These are phyloP conservation scores for Rhynchophorus ferrugineus DNA, from an alignment of 1,140 invertebrate genomes.

Conservation along the genomic window DNA sequence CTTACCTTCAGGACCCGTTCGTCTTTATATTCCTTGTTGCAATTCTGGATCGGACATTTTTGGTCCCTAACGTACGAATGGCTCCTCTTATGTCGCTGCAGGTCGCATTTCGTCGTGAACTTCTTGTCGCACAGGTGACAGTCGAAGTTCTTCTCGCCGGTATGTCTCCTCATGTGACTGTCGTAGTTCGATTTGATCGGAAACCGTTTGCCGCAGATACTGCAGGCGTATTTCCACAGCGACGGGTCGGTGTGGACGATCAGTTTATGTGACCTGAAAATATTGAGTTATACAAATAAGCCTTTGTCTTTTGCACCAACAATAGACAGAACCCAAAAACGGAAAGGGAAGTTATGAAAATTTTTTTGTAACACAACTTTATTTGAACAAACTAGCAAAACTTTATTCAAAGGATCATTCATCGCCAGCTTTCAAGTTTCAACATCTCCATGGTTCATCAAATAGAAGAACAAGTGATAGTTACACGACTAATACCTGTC, in stretches of 20 bases:
- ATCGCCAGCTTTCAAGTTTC: too few species aligned
- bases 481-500: too few species aligned
- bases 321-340: too few species aligned
- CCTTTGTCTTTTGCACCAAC: too few species aligned
- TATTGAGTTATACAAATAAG: not conserved
- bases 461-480: too few species aligned
- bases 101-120: conserved; percentile 43
- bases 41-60: conserved; percentile 18
- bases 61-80: conserved; percentile 24
- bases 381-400: too few species aligned
- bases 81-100: conserved; percentile 28
- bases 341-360: too few species aligned
- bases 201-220: conserved; percentile 34
- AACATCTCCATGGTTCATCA: too few species aligned
- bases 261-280: conserved; percentile 20
- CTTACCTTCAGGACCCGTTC: conserved; percentile 25
- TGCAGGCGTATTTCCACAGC: conserved; percentile 29
- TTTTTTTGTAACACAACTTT: too few species aligned
- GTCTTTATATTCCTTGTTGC: conserved; percentile 25
- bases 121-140: conserved; percentile 66
- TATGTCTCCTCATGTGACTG: conserved; percentile 25
- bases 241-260: conserved; percentile 25
- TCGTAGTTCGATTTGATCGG: conserved; percentile 25
- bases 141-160: conserved; percentile 54
- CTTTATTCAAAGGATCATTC: too few species aligned